phyloP scores from a whole-genome alignment of 2,797 vertebrate species.

The Semotilus atromaculatus region DNA sequence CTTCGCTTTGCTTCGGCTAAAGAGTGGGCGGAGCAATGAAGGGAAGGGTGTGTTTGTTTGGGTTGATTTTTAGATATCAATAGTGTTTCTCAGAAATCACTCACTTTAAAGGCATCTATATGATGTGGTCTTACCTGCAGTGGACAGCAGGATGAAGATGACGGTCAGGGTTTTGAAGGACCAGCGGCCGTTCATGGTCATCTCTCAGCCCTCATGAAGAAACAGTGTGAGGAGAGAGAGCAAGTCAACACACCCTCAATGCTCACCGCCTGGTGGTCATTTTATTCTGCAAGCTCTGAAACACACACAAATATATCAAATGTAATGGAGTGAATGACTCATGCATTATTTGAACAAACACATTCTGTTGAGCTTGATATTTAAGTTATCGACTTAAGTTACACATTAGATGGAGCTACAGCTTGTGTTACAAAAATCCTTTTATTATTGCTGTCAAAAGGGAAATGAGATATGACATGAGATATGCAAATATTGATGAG shows the following conservation, averaged over 20 bases:
- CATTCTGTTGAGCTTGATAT: slow-evolving; percentile 19
- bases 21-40: not conserved
- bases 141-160: slow-evolving; percentile 77
- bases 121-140: slow-evolving; percentile 71
- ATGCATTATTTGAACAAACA: not conserved
- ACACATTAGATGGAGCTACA: slow-evolving; percentile 1
- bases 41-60: too few species aligned
- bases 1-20: not conserved
- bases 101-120: not conserved
- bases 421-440: not conserved
- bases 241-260: slow-evolving; percentile 39
- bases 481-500: slow-evolving; percentile 2
- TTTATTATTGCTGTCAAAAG: slow-evolving; percentile 1
- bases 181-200: slow-evolving; percentile 83
- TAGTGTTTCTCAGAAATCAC: not conserved
- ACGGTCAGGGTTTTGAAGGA: slow-evolving; percentile 78
- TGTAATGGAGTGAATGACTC: not conserved
- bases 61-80: not conserved
- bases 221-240: slow-evolving; percentile 33
- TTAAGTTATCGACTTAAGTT: not conserved
- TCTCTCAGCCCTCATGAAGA: slow-evolving; percentile 82
- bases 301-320: slow-evolving; percentile 18
- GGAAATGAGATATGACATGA: not conserved
- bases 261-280: slow-evolving; percentile 25
- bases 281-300: slow-evolving; percentile 42